Evolutionary conservation across 2,888 invertebrate species (phyloP).

Genomic region (Bombyx huttoni): DNA sequence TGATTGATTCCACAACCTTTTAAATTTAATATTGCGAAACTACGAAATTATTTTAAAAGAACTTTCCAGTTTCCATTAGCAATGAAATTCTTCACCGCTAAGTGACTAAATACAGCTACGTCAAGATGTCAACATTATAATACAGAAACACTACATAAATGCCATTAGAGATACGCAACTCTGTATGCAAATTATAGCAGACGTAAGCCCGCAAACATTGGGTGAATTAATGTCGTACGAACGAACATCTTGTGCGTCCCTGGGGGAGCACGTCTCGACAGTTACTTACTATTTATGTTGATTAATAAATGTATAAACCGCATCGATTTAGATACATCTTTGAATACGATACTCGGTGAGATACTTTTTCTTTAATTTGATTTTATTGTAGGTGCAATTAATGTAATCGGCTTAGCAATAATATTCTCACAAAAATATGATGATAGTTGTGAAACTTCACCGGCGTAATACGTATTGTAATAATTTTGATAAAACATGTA

Average conservation of each 20-base stretch:
- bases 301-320: neutral
- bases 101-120: constrained; percentile 16
- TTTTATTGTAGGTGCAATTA: no score
- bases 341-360: no score
- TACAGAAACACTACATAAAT: constrained; percentile 26
- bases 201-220: constrained; percentile 48
- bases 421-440: no score
- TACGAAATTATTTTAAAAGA: no score
- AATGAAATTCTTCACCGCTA: constrained; percentile 29
- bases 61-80: neutral
- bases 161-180: constrained; percentile 29
- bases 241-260: constrained; percentile 22
- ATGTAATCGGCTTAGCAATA: no score
- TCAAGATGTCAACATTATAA: constrained; percentile 17
- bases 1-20: no score
- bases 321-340: no score
- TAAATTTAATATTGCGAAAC: no score
- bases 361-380: no score
- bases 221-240: constrained; percentile 41
- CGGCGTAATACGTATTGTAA: no score
- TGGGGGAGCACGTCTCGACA: constrained; percentile 12
- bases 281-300: constrained; percentile 7
- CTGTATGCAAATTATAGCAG: constrained; percentile 50
- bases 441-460: no score
- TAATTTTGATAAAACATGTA: no score